Conservation (phyloP, 1,140 invertebrate species). For the Macrobrachium nipponense region DNA sequence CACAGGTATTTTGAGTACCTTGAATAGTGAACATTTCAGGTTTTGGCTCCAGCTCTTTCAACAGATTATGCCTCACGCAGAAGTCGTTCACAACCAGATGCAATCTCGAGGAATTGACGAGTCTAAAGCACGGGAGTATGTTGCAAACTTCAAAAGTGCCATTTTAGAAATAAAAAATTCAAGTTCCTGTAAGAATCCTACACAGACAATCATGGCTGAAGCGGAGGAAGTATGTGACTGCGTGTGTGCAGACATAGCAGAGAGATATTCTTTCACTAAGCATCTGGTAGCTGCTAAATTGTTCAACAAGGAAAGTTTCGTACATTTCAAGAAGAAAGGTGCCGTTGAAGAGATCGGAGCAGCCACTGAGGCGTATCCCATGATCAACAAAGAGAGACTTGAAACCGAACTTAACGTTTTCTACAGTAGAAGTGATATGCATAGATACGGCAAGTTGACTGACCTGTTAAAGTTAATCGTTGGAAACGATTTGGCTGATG, state of each 20-base stretch:
- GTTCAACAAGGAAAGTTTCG: no score
- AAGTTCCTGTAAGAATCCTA: slow-evolving; percentile 47
- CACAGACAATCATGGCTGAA: slow-evolving; percentile 54
- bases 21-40: slow-evolving; percentile 60
- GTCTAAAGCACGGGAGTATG: slow-evolving; percentile 53
- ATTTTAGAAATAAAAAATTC: slow-evolving; percentile 61
- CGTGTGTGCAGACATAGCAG: slow-evolving; percentile 57
- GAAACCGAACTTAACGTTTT: no score
- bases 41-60: slow-evolving; percentile 64
- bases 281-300: slow-evolving; percentile 62
- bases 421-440: no score
- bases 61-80: slow-evolving; percentile 62
- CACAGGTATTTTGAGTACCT: slow-evolving; percentile 36
- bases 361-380: no score
- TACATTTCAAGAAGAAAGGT: no score
- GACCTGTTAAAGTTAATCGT: no score
- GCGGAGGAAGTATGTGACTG: slow-evolving; percentile 63
- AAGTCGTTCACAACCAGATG: slow-evolving; percentile 63
- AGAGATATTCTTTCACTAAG: slow-evolving; percentile 59
- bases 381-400: no score
- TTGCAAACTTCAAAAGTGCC: slow-evolving; percentile 56
- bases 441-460: no score
- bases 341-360: no score
- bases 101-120: slow-evolving; percentile 51
- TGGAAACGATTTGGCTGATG: no score